Conservation (phyloP, 1,140 invertebrate species). For the Lasioglossum baleicum region DNA sequence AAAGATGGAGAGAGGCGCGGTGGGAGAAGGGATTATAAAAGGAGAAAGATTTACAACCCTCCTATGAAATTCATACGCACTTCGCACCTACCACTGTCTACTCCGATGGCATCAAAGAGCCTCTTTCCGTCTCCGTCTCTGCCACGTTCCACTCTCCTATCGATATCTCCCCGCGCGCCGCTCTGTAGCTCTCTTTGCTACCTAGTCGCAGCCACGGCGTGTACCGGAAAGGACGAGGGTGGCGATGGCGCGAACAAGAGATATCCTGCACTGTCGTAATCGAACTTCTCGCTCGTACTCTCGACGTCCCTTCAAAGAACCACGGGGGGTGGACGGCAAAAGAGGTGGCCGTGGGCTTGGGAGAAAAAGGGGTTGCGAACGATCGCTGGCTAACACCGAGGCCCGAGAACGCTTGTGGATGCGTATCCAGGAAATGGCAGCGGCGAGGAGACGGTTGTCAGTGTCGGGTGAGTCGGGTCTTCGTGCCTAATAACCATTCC, state of each 20-base stretch:
- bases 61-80: conserved; percentile 69
- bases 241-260: conserved; percentile 57
- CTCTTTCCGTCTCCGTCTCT: conserved; percentile 9
- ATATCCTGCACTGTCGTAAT: conserved; percentile 57
- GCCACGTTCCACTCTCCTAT: not conserved
- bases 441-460: not conserved
- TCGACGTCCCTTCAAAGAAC: conserved; percentile 52
- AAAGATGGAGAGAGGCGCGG: not conserved
- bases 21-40: conserved; percentile 54
- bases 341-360: not conserved
- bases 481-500: conserved; percentile 50
- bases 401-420: not conserved
- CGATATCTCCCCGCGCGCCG: conserved; percentile 14
- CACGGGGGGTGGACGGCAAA: not conserved
- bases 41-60: conserved; percentile 68
- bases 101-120: conserved; percentile 58
- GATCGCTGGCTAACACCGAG: not conserved
- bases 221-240: conserved; percentile 50
- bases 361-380: conserved; percentile 12
- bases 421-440: conserved; percentile 24
- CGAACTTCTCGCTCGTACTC: conserved; percentile 57
- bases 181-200: not conserved
- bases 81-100: conserved; percentile 64
- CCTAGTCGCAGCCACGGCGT: conserved; percentile 24
- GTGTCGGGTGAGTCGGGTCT: conserved; percentile 12